Base-by-base conservation (phyloP, 2,888 invertebrate species). In the Nemurella pictetii region DNA sequence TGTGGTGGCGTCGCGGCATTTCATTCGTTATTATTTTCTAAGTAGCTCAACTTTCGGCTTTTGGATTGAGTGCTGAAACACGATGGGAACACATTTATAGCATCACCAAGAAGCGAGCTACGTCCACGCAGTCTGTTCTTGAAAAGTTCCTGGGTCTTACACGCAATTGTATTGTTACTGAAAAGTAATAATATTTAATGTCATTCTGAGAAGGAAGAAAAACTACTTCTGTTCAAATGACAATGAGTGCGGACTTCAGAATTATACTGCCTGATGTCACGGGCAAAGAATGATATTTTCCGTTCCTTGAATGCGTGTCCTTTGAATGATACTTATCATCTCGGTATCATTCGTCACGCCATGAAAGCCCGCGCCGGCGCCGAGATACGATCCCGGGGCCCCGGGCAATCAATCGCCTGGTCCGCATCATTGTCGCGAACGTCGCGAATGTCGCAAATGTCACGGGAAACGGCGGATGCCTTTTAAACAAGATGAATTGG, bases 401-500 rank as follows among this genome's bases (percentile, higher is more conserved):
- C 55, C 55, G 55, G 75, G 75, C 75, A 75, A 75, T 75, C 75
- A 75, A 75, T 75, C 20, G 55, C 55, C 55, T 12, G 20, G 55
- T 55, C 75, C n/a, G 28, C 75, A 26, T n/a, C 26, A 28, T 26
- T 75, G 75, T 28, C 75, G 28, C 75, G 26, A 12, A 75, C 28
- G 78, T n/a, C 78, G 30, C 28, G 7, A 29, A 28, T 12, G 78
- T 78, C 78, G 78, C 78, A n/a, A 78, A 30, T 78, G 78, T 78
- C 78, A n/a, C 78, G 28, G 15, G 30, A 78, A 75, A 75, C 27
- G 3, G 75, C 55, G 28, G 27, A 78, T 78, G 78, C 26, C 78
- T 78, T 78, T 30, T 78, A 29, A 78, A 78, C 78, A 78, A 30
- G 78, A 78, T 78, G 30, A 78, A 78, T 78, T 30, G 78, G 3